phyloP scores from a whole-genome alignment of 1,140 invertebrate genomes.

The Microplitis demolitor region DNA sequence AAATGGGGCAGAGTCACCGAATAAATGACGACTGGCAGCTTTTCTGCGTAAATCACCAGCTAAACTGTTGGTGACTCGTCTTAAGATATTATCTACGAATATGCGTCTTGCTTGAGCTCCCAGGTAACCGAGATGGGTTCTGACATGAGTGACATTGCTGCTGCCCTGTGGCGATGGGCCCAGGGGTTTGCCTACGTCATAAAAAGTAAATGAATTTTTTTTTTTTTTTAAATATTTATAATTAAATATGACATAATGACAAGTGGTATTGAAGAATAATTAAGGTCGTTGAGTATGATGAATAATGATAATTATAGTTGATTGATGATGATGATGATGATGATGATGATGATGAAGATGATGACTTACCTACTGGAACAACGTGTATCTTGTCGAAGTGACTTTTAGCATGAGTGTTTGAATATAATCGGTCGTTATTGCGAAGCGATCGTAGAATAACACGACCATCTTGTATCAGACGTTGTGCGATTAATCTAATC shows the following conservation, averaged over 20 bases:
- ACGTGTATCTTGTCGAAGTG: conserved; percentile 61
- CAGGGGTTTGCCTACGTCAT: conserved; percentile 50
- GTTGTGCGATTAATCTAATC: conserved; percentile 58
- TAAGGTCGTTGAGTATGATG: too few relatives aligned
- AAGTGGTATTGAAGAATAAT: too few relatives aligned
- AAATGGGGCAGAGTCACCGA: conserved; percentile 74
- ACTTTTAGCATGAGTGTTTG: conserved; percentile 32
- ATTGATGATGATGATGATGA: conserved; percentile 12
- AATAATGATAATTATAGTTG: neutral
- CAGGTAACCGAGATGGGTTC: conserved; percentile 60
- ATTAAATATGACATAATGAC: too few relatives aligned
- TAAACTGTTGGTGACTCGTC: conserved; percentile 70
- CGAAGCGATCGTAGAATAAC: conserved; percentile 57
- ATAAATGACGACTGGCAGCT: conserved; percentile 68
- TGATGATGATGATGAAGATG: neutral
- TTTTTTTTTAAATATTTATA: neutral
- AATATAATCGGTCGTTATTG: conserved; percentile 55
- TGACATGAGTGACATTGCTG: conserved; percentile 43
- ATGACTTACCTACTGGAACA: conserved; percentile 61
- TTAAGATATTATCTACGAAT: conserved; percentile 73
- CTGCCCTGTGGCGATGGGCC: conserved; percentile 48
- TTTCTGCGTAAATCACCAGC: conserved; percentile 68
- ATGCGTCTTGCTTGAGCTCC: conserved; percentile 68
- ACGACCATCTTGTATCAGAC: conserved; percentile 66
- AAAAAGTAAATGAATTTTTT: neutral